Base-by-base conservation (phyloP, 2,888 invertebrate species). In the Spisula subtruncata region DNA sequence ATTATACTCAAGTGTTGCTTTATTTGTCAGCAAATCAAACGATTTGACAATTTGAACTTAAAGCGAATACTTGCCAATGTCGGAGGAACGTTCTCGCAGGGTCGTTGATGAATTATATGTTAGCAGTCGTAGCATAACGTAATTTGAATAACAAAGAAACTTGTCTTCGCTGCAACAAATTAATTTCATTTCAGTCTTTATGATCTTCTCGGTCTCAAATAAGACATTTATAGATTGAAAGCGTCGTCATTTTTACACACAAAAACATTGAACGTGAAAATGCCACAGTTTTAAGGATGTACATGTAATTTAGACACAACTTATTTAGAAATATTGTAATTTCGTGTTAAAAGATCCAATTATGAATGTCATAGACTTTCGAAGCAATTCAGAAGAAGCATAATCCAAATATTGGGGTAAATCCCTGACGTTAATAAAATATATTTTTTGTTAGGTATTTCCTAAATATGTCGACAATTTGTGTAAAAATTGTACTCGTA, bases 121-220 rank as follows among this genome's bases (percentile, higher is more conserved):
- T 32, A 29, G 71, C 0, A 71, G n/a, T 5, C 71, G 6, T 71
- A 71, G 71, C 32, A 71, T 8, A 71, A 29, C 32, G 10, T 71
- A 32, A 71, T 71, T 71, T 71, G 71, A 29, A 71, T 71, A 71
- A 71, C 71, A 71, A 71, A 71, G 71, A 71, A 32, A 32, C 32
- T 71, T n/a, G n/a, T 60, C 56, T 71, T 29, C 71, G 29, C 10
- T 12, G 32, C 2, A 71, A 29, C n/a, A n/a, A n/a, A n/a, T n/a
- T n/a, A n/a, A n/a, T n/a, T n/a, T n/a, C n/a, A n/a, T n/a, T n/a
- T n/a, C 71, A 71, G 6, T 56, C 32, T 29, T 71, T 71, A 71
- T 2, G 18, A 20, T 60, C 60, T 60, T 60, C 60, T 20, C n/a
- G n/a, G n/a, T n/a, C n/a, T 20, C n/a, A n/a, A 0, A 60, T n/a